Conservation (phyloP, 2,797 vertebrate genomes). For the Acomys russatus region DNA sequence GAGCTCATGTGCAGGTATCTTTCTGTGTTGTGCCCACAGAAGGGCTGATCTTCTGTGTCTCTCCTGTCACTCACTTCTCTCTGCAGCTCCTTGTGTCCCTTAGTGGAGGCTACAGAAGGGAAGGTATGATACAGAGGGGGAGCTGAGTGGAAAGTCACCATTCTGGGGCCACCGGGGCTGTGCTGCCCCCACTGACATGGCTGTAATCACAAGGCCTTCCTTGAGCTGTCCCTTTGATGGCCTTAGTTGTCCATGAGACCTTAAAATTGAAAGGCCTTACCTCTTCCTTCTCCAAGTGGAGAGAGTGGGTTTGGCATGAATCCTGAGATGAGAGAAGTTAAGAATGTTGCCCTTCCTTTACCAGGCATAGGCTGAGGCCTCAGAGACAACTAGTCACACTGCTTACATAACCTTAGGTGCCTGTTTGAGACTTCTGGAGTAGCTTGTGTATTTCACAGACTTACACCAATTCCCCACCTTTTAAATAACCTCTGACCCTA, state of each 20-base stretch:
- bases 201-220: background rate
- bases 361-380: background rate
- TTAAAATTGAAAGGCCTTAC: background rate
- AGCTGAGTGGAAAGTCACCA: background rate
- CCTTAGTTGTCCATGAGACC: background rate
- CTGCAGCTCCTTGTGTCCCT: background rate
- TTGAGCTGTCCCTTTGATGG: fast-evolving
- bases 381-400: background rate
- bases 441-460: background rate
- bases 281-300: background rate
- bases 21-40: background rate
- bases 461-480: background rate
- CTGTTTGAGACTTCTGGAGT: background rate
- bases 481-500: background rate
- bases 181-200: fast-evolving
- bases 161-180: background rate
- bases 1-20: fast-evolving
- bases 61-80: background rate
- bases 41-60: background rate
- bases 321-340: background rate
- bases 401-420: background rate
- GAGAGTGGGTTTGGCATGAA: background rate
- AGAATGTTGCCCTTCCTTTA: background rate
- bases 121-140: background rate
- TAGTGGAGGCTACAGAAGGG: background rate